These are phyloP conservation scores for Acheta domesticus DNA, from an alignment of 2,888 invertebrate genomes.

Conservation along the genomic window DNA sequence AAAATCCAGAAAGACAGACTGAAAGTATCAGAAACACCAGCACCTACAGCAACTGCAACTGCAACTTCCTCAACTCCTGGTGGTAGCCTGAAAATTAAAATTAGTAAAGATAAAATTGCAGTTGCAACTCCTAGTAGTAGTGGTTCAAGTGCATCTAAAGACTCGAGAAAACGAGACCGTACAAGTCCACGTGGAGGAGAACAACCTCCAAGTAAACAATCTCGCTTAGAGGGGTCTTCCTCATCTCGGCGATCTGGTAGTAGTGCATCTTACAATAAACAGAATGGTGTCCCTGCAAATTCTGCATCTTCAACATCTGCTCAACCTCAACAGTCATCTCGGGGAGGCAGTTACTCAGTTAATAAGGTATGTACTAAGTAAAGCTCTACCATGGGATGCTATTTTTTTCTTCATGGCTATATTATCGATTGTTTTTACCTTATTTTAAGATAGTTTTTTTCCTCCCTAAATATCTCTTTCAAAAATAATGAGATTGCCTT, in stretches of 20 bases:
- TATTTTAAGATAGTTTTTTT: too few relatives aligned
- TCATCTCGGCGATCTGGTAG: slow-evolving; percentile 35
- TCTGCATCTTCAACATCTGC: not conserved
- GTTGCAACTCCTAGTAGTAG: slow-evolving; percentile 33
- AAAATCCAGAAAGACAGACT: slow-evolving; percentile 76
- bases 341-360: not conserved
- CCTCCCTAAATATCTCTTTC: too few relatives aligned
- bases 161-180: slow-evolving; percentile 37
- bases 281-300: slow-evolving; percentile 35
- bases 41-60: slow-evolving; percentile 45
- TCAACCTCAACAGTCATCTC: slow-evolving; percentile 18
- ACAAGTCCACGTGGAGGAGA: slow-evolving; percentile 28
- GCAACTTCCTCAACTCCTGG: slow-evolving; percentile 36
- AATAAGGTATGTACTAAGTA: not conserved
- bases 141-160: slow-evolving; percentile 38
- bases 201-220: slow-evolving; percentile 26
- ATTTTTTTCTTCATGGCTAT: too few relatives aligned
- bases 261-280: slow-evolving; percentile 42
- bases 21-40: slow-evolving; percentile 52
- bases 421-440: too few relatives aligned
- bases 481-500: too few relatives aligned
- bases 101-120: slow-evolving; percentile 68
- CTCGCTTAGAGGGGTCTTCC: slow-evolving; percentile 18
- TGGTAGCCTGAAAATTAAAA: slow-evolving; percentile 58
- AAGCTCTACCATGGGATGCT: too few relatives aligned